Evolutionary conservation across 1,140 invertebrate genomes (phyloP).

Genomic region (Colletes gigas): DNA sequence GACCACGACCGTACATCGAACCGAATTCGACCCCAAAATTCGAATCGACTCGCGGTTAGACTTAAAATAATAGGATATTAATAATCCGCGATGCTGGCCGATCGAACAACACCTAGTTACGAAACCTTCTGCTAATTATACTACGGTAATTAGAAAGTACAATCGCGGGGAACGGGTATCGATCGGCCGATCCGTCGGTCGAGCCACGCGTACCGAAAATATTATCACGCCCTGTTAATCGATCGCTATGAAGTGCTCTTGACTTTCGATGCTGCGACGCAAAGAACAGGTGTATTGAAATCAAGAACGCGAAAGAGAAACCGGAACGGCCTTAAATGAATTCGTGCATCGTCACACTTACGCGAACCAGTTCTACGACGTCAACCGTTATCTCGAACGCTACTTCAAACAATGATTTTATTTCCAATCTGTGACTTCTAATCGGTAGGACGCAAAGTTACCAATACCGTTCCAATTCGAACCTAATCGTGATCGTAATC

Average conservation of each 20-base stretch:
- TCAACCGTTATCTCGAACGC: too few species aligned
- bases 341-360: neutral
- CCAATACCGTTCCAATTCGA: too few species aligned
- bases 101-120: neutral
- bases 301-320: constrained; percentile 46
- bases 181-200: neutral
- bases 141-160: constrained; percentile 1
- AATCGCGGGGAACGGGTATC: neutral
- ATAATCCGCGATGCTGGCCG: too few species aligned
- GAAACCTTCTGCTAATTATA: constrained; percentile 7
- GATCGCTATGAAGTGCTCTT: constrained; percentile 21
- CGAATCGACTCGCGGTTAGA: too few species aligned
- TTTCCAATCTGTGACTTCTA: too few species aligned
- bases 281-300: constrained; percentile 36
- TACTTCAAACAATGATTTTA: too few species aligned
- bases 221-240: constrained; percentile 28
- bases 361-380: neutral
- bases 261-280: constrained; percentile 19
- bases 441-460: too few species aligned
- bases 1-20: constrained; percentile 1
- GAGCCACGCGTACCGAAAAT: neutral
- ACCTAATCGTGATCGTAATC: too few species aligned
- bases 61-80: too few species aligned
- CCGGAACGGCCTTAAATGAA: neutral
- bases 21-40: neutral